phyloP scores from a whole-genome alignment of 2,888 invertebrate species.

The Caenorhabditis virilis region DNA sequence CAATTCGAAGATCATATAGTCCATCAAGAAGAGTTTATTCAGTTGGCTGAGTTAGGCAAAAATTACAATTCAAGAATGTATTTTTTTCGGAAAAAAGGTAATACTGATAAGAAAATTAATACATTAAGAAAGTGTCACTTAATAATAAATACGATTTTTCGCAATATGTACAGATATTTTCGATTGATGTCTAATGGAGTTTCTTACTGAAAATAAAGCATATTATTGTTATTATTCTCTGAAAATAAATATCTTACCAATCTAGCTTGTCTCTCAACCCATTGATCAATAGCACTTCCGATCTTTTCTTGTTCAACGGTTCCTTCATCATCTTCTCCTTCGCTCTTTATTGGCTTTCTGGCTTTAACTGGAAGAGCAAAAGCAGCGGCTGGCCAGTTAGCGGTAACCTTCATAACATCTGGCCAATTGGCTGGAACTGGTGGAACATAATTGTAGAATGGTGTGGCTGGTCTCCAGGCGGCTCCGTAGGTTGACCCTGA shows the following conservation, averaged over 20 bases:
- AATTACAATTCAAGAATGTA: too few species aligned
- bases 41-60: background rate
- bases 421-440: constrained; percentile 69
- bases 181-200: background rate
- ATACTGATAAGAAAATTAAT: too few species aligned
- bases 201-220: background rate
- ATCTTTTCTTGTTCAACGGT: constrained; percentile 50
- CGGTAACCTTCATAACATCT: constrained; percentile 51
- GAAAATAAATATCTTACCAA: constrained; percentile 22
- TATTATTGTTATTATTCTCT: background rate
- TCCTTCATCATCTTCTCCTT: constrained; percentile 44
- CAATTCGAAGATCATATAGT: constrained; percentile 15
- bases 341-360: constrained; percentile 20
- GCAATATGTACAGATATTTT: constrained; percentile 1
- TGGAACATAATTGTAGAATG: constrained; percentile 69
- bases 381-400: constrained; percentile 62
- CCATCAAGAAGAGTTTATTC: background rate
- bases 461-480: constrained; percentile 66
- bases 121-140: too few species aligned
- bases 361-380: constrained; percentile 56
- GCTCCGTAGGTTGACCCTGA: constrained; percentile 68
- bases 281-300: constrained; percentile 54
- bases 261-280: constrained; percentile 55
- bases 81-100: too few species aligned
- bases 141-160: too few species aligned